Conservation (phyloP, 2,888 invertebrate genomes). For the Julus scanicus region DNA sequence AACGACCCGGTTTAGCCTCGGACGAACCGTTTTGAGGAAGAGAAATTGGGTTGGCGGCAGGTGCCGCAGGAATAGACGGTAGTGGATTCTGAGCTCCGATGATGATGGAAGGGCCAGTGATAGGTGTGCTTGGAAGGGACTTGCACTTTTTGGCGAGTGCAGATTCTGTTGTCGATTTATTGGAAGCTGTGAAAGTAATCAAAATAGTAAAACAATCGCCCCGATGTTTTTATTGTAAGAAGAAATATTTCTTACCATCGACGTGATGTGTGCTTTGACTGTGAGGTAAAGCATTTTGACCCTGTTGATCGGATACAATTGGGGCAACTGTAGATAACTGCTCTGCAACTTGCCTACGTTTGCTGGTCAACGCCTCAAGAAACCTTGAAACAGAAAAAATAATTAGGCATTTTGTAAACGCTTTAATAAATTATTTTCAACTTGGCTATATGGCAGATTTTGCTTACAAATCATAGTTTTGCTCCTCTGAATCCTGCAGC, state of each 20-base stretch:
- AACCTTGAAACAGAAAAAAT: slow-evolving; percentile 63
- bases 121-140: slow-evolving; percentile 49
- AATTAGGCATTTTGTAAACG: slow-evolving; percentile 68
- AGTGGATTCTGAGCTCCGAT: slow-evolving; percentile 22
- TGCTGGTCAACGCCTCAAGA: slow-evolving; percentile 77
- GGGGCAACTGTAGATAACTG: slow-evolving; percentile 59
- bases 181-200: neutral
- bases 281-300: slow-evolving; percentile 50
- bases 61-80: neutral
- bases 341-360: slow-evolving; percentile 78
- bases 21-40: slow-evolving; percentile 50
- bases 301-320: slow-evolving; percentile 5
- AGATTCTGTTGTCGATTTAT: neutral
- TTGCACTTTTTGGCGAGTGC: neutral
- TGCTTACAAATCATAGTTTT: slow-evolving; percentile 68
- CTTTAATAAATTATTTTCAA: slow-evolving; percentile 6
- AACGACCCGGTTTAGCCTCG: slow-evolving; percentile 49
- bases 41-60: slow-evolving; percentile 63
- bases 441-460: neutral
- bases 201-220: neutral
- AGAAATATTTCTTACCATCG: neutral
- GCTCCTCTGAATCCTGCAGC: slow-evolving; percentile 69
- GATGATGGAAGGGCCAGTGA: neutral
- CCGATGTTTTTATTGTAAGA: neutral
- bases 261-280: slow-evolving; percentile 56